Base-by-base conservation (phyloP, 2,888 invertebrate genomes). In the Vanessa cardui region DNA sequence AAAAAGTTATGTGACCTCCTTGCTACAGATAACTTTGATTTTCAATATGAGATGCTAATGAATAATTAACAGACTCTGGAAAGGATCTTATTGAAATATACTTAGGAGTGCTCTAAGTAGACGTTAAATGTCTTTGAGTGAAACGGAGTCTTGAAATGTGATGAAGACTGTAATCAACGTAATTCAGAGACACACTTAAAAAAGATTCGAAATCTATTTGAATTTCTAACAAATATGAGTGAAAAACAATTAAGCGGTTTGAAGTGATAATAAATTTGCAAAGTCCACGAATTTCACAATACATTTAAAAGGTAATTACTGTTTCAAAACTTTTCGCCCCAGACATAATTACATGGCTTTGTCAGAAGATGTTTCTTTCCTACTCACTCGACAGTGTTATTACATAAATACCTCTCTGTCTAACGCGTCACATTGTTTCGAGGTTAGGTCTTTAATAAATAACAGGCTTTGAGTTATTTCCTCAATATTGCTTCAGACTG, bases 391-490 rank as follows among this genome's bases (percentile, higher is more conserved):
- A 54, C 54, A 54, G n/a, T n/a, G n/a, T 31, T 54, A 31, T 31
- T 31, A 54, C 31, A 54, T 16, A 50, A 12, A 12, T 21, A 6
- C n/a, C 7, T 31, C 54, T 31, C 54, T 31, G 31, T 54, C 54
- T 54, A 31, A n/a, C n/a, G n/a, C 54, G 44, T 52, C 21, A 39
- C 6, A 62, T 49, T 16, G 20, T 62, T 39, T 31, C 52, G 52
- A 45, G 62, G 9, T 62, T 44, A 54, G 44, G 44, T 39, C 44
- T 58, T 49, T 49, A 64, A 58, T 64, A 68, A 50, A 68, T 68
- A 61, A 62, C 56, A 18, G 33, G 33, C 60, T 58, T 64, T 64
- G 68, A 68, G 68, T 68, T 68, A 68, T 61, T 50, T 64, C 60
- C 61, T 64, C 61, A 60, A 64, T 68, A 68, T 61, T 64, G 56